Base-by-base conservation (phyloP, 2,797 vertebrate genomes). In the Acanthis flammea region DNA sequence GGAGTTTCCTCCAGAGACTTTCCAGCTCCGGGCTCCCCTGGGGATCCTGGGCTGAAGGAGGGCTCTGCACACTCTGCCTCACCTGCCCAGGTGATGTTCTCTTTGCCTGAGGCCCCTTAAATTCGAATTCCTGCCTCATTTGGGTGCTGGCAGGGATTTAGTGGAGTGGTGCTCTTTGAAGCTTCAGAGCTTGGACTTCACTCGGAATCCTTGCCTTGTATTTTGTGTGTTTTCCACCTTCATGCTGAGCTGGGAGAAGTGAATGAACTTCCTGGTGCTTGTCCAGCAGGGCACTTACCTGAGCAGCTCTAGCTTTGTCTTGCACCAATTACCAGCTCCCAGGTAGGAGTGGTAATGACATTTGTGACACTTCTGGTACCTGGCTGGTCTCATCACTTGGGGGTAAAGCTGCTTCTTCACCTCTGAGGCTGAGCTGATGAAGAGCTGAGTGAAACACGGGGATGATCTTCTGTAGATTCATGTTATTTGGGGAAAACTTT, bases 1-100 rank as follows among this genome's bases (percentile, higher is more conserved):
- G 57, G 94, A 86, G 75, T 93, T 97, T 96, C 92, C 84, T 96
- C 37, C 85, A 2, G 51, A 91, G 72, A 23, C 72, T 95, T 92
- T 42, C 57, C 91, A 91, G 74, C 89, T 72, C 27, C 5, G 0
- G 84, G 17, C 30, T 92, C 76, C 82, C 55, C 79, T 65, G n/a
- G 2, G 74, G 41, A 72, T 87, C 79, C 3, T 53, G 71, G 66
- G 68, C 24, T 50, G 4, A 14, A 48, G 57, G 60, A 67, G 57
- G 17, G 41, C 57, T 81, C 12, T 13, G 33, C 28, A 41, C 12
- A 0, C 57, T 65, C 62, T 78, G 10, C 47, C 61, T 47, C 39
- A 10, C 47, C 50, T n/a, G 7, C 30, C 66, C 19, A 35, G 10
- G 2, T 19, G 68, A 42, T 19, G 48, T 37, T 74, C 12, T 54